Percentiles rank a stretch among this genome's conserved stretches.
These are phyloP conservation scores for Noctua comes DNA, from an alignment of 2,888 invertebrate species.

Conservation along the genomic window DNA sequence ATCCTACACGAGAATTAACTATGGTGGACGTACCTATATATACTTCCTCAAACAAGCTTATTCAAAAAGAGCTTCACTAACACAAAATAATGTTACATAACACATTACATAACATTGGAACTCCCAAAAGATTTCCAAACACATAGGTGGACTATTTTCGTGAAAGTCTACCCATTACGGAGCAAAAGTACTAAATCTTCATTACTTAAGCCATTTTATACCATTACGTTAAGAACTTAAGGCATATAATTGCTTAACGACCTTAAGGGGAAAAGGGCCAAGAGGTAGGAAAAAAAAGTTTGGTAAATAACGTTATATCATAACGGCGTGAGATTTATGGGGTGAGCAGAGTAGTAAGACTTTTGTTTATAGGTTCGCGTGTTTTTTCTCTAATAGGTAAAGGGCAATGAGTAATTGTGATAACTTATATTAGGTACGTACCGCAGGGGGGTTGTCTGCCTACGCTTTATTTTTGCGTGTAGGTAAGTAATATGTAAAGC, in stretches of 20 bases:
- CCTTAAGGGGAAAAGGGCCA: slow-evolving; percentile 45
- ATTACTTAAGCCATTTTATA: slow-evolving; percentile 64
- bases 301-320: slow-evolving; percentile 68
- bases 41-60: neutral
- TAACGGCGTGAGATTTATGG: slow-evolving; percentile 66
- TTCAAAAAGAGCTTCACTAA: neutral
- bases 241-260: slow-evolving; percentile 67
- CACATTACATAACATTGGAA: slow-evolving; percentile 40
- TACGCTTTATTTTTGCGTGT: slow-evolving; percentile 11
- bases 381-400: slow-evolving; percentile 62
- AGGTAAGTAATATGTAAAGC: neutral
- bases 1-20: neutral
- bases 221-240: slow-evolving; percentile 67
- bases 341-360: slow-evolving; percentile 56
- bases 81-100: slow-evolving; percentile 23
- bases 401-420: slow-evolving; percentile 52
- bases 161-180: slow-evolving; percentile 51
- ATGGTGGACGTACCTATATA: neutral
- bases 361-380: slow-evolving; percentile 66
- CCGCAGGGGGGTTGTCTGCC: neutral
- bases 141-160: slow-evolving; percentile 61
- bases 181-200: slow-evolving; percentile 61
- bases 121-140: slow-evolving; percentile 47
- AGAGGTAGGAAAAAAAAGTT: slow-evolving; percentile 58
- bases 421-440: slow-evolving; percentile 38